Base-by-base conservation (phyloP, 2,113 vertebrate genomes). In the Pongo abelii region DNA sequence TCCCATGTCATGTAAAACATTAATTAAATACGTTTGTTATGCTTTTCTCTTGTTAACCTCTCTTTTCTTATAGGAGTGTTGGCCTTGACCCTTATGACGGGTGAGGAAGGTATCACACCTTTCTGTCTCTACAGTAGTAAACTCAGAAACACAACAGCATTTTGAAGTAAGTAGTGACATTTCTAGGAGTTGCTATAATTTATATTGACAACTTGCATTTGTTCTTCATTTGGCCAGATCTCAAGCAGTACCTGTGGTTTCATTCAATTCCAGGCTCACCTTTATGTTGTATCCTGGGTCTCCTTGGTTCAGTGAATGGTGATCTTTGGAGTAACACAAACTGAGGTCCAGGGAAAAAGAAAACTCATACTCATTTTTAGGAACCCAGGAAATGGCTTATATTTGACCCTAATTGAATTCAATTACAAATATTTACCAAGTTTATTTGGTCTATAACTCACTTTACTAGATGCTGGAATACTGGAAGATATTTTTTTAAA, bases 351-450 rank as follows among this genome's bases (percentile, higher is more conserved):
- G 46, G 27, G 78, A 94, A 77, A 94, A 18, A 88, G 38, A n/a
- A 90, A 87, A 84, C 35, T 48, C 14, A 23, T 48, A 46, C 20
- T 6, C 52, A 93, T 84, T 88, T 96, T 94, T 32, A 92, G 59
- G n/a, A 89, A 91, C 67, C 35, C 32, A 64, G 61, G 12, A 95
- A 87, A 91, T 77, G 38, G 48, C n/a, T 96, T 92, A 7, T 84
- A 85, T 64, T 85, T 78, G 57, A 91, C 43, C 22, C 18, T 93
- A 92, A 96, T n/a, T 61, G 14, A 95, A 85, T 89, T 84, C 64
- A 67, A 92, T 97, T 87, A 50, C 22, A 95, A 87, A 88, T 84
- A 94, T 77, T 85, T 85, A 92, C 30, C 46, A 75, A 59, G 50
- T 90, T 87, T 84, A 87, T 95, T 87, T 91, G 3, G 17, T 91